Evolutionary conservation across 2,888 invertebrate species (phyloP).

Genomic region (Athalia circularis): DNA sequence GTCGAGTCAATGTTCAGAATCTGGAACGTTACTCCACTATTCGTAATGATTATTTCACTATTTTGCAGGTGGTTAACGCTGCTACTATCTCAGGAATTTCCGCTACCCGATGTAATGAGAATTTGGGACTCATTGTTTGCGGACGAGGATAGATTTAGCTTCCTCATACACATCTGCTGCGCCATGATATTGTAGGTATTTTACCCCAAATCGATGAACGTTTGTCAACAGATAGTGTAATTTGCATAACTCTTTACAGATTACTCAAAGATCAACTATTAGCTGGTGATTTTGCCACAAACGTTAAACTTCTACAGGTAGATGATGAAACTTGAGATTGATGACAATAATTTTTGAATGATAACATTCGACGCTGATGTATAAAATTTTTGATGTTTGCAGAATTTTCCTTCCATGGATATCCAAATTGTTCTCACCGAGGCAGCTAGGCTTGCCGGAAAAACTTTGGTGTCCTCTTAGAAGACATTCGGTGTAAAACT

Average conservation of each 20-base stretch:
- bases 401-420: constrained; percentile 92
- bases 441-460: constrained; percentile 81
- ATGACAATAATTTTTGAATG: constrained; percentile 16
- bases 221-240: too few relatives aligned
- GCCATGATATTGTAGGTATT: constrained; percentile 96
- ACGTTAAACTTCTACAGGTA: constrained; percentile 94
- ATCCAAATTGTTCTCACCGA: constrained; percentile 88
- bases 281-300: constrained; percentile 92
- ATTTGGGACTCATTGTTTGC: constrained; percentile 98
- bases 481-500: neutral
- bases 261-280: constrained; percentile 89
- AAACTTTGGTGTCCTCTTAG: constrained; percentile 63
- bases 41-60: neutral
- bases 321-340: constrained; percentile 38
- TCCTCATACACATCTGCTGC: constrained; percentile 94
- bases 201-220: neutral
- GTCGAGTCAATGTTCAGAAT: too few relatives aligned
- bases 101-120: constrained; percentile 96
- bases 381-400: constrained; percentile 53
- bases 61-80: constrained; percentile 92
- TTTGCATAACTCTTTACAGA: constrained; percentile 75
- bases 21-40: too few relatives aligned
- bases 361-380: constrained; percentile 19
- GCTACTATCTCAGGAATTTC: constrained; percentile 97
- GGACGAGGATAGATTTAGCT: constrained; percentile 91